These are phyloP conservation scores for Venusia cambrica DNA, from an alignment of 2,888 invertebrate genomes.

Conservation along the genomic window DNA sequence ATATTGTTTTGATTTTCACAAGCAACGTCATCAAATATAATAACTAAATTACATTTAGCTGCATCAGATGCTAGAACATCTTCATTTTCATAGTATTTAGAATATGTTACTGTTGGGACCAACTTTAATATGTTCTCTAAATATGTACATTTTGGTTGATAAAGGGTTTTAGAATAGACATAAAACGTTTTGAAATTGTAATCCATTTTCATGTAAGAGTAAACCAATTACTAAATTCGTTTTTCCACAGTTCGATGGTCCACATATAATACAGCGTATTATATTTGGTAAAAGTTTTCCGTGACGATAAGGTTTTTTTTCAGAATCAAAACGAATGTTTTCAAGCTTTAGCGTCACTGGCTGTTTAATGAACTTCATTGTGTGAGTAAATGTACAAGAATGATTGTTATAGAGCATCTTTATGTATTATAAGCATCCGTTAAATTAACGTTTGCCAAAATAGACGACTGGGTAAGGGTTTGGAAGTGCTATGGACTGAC, in stretches of 20 bases:
- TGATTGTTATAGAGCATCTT: too few species aligned
- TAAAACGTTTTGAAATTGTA: slow-evolving; percentile 20
- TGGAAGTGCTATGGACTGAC: too few species aligned
- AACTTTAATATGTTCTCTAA: slow-evolving; percentile 6
- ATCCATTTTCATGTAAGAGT: slow-evolving; percentile 16
- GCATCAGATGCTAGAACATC: slow-evolving; percentile 19
- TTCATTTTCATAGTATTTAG: slow-evolving; percentile 2
- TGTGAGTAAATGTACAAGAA: too few species aligned
- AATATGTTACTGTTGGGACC: slow-evolving; percentile 8
- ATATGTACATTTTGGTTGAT: slow-evolving; percentile 16
- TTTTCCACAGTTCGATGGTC: slow-evolving; percentile 31
- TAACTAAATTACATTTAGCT: slow-evolving; percentile 18
- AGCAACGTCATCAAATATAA: slow-evolving; percentile 28
- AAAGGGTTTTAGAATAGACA: slow-evolving; percentile 21
- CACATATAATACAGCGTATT: slow-evolving; percentile 25
- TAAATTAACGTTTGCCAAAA: too few species aligned
- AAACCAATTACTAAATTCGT: slow-evolving; percentile 28
- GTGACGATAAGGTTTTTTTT: too few species aligned
- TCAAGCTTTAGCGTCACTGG: too few species aligned
- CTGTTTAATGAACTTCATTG: too few species aligned
- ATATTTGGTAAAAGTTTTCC: slow-evolving; percentile 19
- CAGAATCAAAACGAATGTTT: too few species aligned
- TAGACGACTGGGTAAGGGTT: too few species aligned
- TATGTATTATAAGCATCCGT: too few species aligned
- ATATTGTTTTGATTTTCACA: slow-evolving; percentile 23